Conservation (phyloP, 2,113 vertebrate genomes). For the Bubalus kerabau region DNA sequence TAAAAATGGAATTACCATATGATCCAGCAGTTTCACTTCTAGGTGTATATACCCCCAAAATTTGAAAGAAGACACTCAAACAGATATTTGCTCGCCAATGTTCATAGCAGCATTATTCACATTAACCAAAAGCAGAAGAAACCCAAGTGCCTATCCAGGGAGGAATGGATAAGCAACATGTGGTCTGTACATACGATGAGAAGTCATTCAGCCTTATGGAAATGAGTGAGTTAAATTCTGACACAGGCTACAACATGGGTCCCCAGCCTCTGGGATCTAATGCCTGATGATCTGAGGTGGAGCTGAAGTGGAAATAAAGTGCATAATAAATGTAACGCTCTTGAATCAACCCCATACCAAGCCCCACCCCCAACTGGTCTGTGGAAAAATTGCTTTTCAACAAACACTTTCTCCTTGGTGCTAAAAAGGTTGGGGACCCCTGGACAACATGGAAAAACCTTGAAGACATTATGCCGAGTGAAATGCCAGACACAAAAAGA, state of each 20-base stretch:
- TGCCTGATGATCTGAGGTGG: background rate
- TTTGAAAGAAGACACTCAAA: background rate
- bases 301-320: background rate
- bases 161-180: background rate
- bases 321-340: background rate
- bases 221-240: background rate
- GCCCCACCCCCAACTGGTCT: fast-evolving
- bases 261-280: background rate
- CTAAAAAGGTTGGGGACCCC: background rate
- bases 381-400: background rate
- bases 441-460: background rate
- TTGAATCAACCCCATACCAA: background rate
- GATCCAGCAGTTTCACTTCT: background rate
- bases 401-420: background rate
- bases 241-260: background rate
- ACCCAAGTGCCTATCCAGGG: too few species aligned
- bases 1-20: background rate
- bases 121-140: background rate
- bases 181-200: background rate
- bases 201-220: background rate
- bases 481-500: background rate
- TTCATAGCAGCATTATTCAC: background rate
- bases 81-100: background rate
- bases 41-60: background rate
- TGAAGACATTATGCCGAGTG: background rate